Percentiles rank a stretch among this genome's conserved stretches.
Evolutionary conservation across 2,797 vertebrate species (phyloP).

Genomic region (Sparidentex hasta): DNA sequence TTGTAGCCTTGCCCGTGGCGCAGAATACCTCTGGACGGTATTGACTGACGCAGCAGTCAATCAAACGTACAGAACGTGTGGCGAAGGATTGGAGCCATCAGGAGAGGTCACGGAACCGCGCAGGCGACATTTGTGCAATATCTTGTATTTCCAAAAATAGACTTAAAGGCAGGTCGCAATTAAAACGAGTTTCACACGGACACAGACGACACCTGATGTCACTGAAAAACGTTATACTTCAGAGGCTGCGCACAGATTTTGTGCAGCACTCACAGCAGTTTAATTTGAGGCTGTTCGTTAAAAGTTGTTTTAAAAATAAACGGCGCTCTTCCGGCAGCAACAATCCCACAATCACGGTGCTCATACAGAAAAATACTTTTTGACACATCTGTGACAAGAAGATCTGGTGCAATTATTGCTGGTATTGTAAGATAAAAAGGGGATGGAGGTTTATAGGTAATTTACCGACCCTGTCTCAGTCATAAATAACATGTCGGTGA

Average conservation of each 20-base stretch:
- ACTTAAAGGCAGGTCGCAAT: neutral
- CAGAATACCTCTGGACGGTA: constrained; percentile 23
- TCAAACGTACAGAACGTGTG: neutral
- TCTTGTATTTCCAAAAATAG: neutral
- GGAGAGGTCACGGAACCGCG: neutral
- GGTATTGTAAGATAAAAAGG: constrained; percentile 47
- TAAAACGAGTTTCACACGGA: neutral
- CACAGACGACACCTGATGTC: neutral
- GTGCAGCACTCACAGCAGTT: constrained; percentile 2
- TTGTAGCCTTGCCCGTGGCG: no score
- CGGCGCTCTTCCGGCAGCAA: neutral
- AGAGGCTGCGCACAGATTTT: constrained; percentile 22
- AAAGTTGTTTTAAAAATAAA: constrained; percentile 12
- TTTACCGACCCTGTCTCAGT: constrained; percentile 16
- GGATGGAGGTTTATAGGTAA: constrained; percentile 19
- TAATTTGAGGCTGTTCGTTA: constrained; percentile 24
- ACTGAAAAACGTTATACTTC: constrained; percentile 20
- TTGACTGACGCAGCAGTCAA: constrained; percentile 31
- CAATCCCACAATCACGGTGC: constrained; percentile 4
- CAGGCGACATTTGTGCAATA: neutral
- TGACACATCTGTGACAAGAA: constrained; percentile 8
- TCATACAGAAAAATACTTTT: constrained; percentile 32
- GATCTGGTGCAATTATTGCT: constrained; percentile 37
- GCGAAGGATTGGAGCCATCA: neutral
- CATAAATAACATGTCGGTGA: constrained; percentile 20